Percentiles rank a stretch among this genome's conserved stretches.
phyloP scores from a whole-genome alignment of 2,113 vertebrate species.

The Anguilla rostrata region DNA sequence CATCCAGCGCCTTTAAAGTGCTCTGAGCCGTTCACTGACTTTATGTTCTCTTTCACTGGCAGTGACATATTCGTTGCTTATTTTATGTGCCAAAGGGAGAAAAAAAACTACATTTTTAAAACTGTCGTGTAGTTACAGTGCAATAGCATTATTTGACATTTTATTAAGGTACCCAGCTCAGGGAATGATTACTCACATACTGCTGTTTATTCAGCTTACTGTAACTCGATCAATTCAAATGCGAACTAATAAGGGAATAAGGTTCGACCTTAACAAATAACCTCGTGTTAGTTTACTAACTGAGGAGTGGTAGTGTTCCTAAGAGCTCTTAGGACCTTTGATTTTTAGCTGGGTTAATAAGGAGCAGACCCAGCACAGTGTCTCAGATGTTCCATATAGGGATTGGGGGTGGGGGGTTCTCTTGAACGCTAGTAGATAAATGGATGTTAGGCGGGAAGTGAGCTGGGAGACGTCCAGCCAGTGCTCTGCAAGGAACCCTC shows the following conservation, averaged over 20 bases:
- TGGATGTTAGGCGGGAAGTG: not conserved
- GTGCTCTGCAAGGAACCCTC: not conserved
- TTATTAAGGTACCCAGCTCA: not conserved
- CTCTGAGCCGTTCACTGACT: not conserved
- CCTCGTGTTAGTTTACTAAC: not conserved
- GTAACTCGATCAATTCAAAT: no score
- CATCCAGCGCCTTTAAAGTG: not conserved
- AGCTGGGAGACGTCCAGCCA: conserved; percentile 1
- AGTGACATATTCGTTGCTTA: not conserved
- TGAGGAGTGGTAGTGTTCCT: not conserved
- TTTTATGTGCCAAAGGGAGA: not conserved
- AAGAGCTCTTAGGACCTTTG: not conserved
- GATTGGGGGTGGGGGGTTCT: conserved; percentile 24
- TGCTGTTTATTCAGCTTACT: not conserved
- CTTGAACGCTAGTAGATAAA: conserved; percentile 13
- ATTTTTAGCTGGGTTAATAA: not conserved
- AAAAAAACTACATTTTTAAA: not conserved
- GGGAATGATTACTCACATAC: not conserved
- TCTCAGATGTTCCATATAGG: conserved; percentile 15
- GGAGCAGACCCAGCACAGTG: conserved; percentile 3
- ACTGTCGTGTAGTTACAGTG: not conserved
- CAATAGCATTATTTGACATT: not conserved
- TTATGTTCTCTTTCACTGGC: not conserved
- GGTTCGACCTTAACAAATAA: not conserved
- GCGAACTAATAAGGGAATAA: not conserved